These are phyloP conservation scores for Monoplex corrugatus DNA, from an alignment of 2,888 invertebrate species.

Conservation along the genomic window DNA sequence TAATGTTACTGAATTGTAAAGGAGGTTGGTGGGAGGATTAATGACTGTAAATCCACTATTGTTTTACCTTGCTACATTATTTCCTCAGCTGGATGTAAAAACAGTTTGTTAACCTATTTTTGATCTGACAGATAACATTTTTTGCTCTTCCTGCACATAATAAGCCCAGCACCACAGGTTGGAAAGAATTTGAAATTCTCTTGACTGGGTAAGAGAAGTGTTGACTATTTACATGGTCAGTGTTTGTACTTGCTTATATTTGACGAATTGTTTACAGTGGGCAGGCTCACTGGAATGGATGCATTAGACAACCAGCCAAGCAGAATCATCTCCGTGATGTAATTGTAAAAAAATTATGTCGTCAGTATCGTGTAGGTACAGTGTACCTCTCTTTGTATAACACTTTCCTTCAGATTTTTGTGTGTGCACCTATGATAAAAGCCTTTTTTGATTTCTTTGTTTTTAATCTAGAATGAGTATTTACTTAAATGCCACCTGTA, in stretches of 20 bases:
- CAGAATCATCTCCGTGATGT: constrained; percentile 30
- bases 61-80: neutral
- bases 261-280: constrained; percentile 31
- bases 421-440: too few relatives aligned
- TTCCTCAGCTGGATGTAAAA: constrained; percentile 24
- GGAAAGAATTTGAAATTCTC: neutral
- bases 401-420: too few relatives aligned
- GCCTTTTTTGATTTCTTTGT: too few relatives aligned
- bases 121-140: too few relatives aligned
- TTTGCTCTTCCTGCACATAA: too few relatives aligned
- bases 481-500: too few relatives aligned
- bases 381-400: constrained; percentile 38
- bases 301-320: neutral
- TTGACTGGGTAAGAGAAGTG: neutral
- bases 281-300: constrained; percentile 43
- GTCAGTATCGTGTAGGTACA: constrained; percentile 40
- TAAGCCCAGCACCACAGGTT: too few relatives aligned
- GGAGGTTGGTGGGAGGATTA: too few relatives aligned
- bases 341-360: constrained; percentile 37
- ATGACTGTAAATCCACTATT: neutral
- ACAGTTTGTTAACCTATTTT: too few relatives aligned
- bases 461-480: too few relatives aligned
- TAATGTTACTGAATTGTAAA: too few relatives aligned
- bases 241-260: neutral
- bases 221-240: neutral